Evolutionary conservation across 2,888 invertebrate genomes (phyloP), one percentile per base, ranked within the genome.

Genomic region (Microplitis manilae): DNA sequence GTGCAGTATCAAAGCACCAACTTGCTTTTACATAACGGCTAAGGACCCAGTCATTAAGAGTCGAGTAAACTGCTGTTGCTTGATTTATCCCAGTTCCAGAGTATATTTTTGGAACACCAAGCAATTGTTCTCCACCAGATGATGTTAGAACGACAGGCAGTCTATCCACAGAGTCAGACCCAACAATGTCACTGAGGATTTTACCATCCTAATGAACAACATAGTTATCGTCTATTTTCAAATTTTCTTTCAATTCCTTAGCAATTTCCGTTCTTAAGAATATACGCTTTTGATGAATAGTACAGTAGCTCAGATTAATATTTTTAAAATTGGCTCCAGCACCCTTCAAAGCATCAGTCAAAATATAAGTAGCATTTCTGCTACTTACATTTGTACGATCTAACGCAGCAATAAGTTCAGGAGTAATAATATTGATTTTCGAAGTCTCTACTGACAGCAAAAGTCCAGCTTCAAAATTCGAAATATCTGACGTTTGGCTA

Each of bases 21-120:
- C n/a, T 38, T 13, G 15, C 38, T 68, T 77, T 20, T 5, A 77
- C 50, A 7, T 69, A 38, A 74, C 70, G 62, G 68, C 8, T 40
- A 30, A 77, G 60, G 9, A 50, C 38, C 76, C 79, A 79, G 6
- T 73, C 41, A 41, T 41, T 41, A 1, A 41, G 41, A 41, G 9
- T 9, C 9, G 41, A 41, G 9, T 41, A 9, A 8, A 41, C 9
- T 4, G 41, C 41, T 41, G 9, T 5, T 41, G 41, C 41, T 8
- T 41, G 6, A 9, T 41, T 41, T 41, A 41, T 9, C 41, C 41
- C 41, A 9, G 4, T 5, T 41, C 41, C 41, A 1, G 41, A 41
- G 9, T 9, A 1, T 9, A 41, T 41, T 9, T 41, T 41, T 5
- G 41, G 41, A 41, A 41, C 68, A 61, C 20, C 1, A 20, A 20